phyloP scores from a whole-genome alignment of 1,140 invertebrate genomes.

The Battus philenor region DNA sequence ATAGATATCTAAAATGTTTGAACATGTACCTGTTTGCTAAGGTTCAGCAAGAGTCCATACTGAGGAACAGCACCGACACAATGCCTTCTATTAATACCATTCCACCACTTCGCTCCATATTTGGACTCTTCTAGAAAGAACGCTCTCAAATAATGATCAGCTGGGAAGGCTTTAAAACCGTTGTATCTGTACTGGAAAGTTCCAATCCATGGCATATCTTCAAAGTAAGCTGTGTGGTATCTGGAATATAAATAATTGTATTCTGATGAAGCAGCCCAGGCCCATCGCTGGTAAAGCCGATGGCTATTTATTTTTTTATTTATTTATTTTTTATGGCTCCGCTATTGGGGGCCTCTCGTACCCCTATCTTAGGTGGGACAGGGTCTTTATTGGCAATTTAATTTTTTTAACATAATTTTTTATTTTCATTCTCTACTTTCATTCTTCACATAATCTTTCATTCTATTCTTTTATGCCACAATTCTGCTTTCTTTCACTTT shows the following conservation, averaged over 20 bases:
- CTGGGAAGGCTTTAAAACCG: conserved; percentile 89
- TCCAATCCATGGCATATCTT: conserved; percentile 88
- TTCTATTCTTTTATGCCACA: no score
- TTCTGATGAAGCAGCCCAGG: no score
- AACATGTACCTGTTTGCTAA: conserved; percentile 79
- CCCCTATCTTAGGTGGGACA: no score
- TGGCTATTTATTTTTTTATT: background rate
- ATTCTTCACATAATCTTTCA: no score
- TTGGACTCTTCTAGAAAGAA: conserved; percentile 80
- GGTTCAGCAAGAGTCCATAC: conserved; percentile 80
- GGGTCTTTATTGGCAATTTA: no score
- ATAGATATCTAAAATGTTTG: no score
- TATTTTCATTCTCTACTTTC: no score
- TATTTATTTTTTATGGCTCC: background rate
- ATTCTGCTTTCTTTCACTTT: no score
- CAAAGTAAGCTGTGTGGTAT: conserved; percentile 86
- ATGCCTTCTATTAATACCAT: conserved; percentile 69
- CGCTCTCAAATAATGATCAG: conserved; percentile 92
- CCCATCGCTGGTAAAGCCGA: no score
- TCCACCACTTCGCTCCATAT: conserved; percentile 51
- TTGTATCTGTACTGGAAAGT: conserved; percentile 93
- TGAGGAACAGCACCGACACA: conserved; percentile 86
- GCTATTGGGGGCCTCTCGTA: no score
- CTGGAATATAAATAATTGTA: conserved; percentile 69
- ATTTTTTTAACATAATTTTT: no score